Percentiles rank a stretch among this genome's conserved stretches.
Conservation (phyloP, 2,888 invertebrate genomes). For the Biston stratarius region DNA sequence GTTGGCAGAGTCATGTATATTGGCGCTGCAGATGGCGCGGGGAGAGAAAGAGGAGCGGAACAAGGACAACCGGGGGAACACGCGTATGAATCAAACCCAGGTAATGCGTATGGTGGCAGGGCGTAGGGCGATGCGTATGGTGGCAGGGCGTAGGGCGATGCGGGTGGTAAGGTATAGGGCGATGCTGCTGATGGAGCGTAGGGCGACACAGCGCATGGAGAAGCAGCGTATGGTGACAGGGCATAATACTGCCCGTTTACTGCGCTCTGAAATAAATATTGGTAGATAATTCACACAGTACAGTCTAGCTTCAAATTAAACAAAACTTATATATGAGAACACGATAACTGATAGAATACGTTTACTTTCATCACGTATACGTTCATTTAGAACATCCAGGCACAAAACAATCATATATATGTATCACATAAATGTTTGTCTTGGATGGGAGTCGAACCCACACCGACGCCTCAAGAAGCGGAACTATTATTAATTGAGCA, state of each 20-base stretch:
- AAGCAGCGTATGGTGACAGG: constrained; percentile 47
- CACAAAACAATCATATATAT: no score
- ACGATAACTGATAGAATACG: no score
- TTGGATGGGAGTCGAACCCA: no score
- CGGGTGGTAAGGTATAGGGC: constrained; percentile 18
- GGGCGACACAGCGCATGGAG: constrained; percentile 30
- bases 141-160: constrained; percentile 7
- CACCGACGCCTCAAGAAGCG: no score
- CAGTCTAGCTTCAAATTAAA: no score
- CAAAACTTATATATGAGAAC: no score
- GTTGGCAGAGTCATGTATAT: constrained; percentile 70
- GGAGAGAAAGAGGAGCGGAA: constrained; percentile 53
- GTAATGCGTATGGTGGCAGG: constrained; percentile 15
- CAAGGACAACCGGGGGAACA: constrained; percentile 45
- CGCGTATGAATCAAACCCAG: constrained; percentile 15
- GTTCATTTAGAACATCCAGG: no score
- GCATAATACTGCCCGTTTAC: constrained; percentile 69
- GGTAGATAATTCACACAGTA: no score
- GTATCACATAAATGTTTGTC: no score
- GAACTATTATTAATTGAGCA: no score
- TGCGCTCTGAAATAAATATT: constrained; percentile 58
- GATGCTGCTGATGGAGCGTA: constrained; percentile 15
- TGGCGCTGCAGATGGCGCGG: constrained; percentile 60
- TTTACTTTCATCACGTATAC: no score
- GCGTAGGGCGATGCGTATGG: constrained; percentile 9